Evolutionary conservation across 2,797 vertebrate genomes (phyloP), one percentile per base, ranked within the genome.

Genomic region (Dendrocincla fuliginosa): DNA sequence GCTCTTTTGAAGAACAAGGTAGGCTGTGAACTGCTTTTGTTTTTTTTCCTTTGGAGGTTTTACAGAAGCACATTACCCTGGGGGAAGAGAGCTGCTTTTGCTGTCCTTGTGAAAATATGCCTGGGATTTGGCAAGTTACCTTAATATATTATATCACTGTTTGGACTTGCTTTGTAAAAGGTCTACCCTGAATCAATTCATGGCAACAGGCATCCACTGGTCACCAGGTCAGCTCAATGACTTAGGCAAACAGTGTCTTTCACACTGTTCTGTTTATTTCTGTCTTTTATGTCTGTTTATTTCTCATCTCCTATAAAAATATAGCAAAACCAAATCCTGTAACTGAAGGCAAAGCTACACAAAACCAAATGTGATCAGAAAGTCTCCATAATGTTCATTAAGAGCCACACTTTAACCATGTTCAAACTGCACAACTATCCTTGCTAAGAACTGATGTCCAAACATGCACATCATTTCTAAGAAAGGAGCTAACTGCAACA

Each of bases 31-130:
- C 10, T n/a, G 25, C 28, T 85, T 89, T 80, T 42, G 33, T 93
- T 55, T 61, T 92, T 92, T 89, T 94, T 16, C 22, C 44, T 74
- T 77, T 56, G 59, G 52, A 87, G 68, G 35, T 55, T 94, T 82
- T 74, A 74, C 44, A 94, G 60, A 68, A 93, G 76, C 33, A 49
- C 13, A 18, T 41, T 77, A 83, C 39, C 84, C 53, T 57, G 25
- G 10, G 33, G 56, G 33, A 92, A 91, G 57, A 83, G 37, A 94
- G 84, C 33, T 83, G 57, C 53, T 93, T 94, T 89, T 87, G 76
- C 69, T 78, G 73, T 78, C 73, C 75, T 75, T 83, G 49, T 78
- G 75, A 97, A 96, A 96, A 83, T 87, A 89, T 61, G 75, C 37
- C 86, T 57, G 42, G 69, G 73, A 92, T 92, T 89, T 92, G 85